Base-by-base conservation (phyloP, 2,888 invertebrate genomes). In the Eurytoma californica region DNA sequence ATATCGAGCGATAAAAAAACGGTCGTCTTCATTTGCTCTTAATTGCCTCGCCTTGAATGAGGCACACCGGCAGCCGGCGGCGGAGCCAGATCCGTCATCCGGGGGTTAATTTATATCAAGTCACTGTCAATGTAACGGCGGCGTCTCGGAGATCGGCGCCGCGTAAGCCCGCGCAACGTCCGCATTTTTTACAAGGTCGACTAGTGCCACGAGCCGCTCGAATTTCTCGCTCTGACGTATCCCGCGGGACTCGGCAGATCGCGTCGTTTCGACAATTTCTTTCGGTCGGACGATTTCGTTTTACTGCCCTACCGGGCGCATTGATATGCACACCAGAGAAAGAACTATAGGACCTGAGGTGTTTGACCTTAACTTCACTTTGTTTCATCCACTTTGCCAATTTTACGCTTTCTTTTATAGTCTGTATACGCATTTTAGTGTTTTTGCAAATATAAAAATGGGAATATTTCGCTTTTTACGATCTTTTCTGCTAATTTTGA, bases 111-210 rank as follows among this genome's bases (percentile, higher is more conserved):
- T 75, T 61, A 53, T 68, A 61, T 16, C 30, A 20, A n/a, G 30
- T 14, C 18, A 20, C 30, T 68, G 61, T 75, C 53, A 24, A 61
- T 61, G 68, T 69, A 76, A 76, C 55, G 68, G 68, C 61, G 7
- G 53, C 58, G 58, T 69, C 68, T 18, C 57, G 55, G 61, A n/a
- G 20, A 55, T 47, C 24, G 24, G 24, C 24, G 24, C 24, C 24
- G 67, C 79, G 61, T 12, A 30, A n/a, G 20, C 20, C 80, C 73
- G 81, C 77, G 51, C 70, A 68, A 82, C 84, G 83, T 84, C 83
- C 84, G 84, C 85, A 86, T 86, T 86, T 86, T 86, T 86, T 77
- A 83, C 85, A 86, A 86, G 86, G 86, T 81, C 84, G 85, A 84
- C 84, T 84, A 80, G 84, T 86, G 82, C 77, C 18, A 16, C 24